Evolutionary conservation across 1,140 invertebrate species (phyloP), one percentile per base, ranked within the genome.

Genomic region (Rhynchophorus ferrugineus): DNA sequence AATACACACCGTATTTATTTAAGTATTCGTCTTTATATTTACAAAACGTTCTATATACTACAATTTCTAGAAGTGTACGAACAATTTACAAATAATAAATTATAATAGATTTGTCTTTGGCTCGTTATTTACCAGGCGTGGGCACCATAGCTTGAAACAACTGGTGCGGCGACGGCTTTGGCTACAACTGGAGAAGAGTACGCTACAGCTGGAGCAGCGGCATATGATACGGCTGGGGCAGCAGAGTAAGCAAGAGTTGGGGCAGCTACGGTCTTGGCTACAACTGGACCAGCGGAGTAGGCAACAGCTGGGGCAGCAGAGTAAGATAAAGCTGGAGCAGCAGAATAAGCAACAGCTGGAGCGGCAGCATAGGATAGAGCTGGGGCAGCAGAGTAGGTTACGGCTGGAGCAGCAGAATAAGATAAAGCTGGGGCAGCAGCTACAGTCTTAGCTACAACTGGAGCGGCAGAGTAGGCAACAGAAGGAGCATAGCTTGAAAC

Each of bases 171-270:
- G n/a, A n/a, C n/a, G n/a, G n/a, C n/a, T n/a, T n/a, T n/a, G n/a
- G n/a, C n/a, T n/a, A n/a, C n/a, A n/a, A 49, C 37, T 48, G 57
- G 72, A 69, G 53, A 65, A 66, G 67, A 68, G 17, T 75, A 74
- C 11, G 70, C 66, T 9, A 53, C 49, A 17, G 75, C 5, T 29
- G 24, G 24, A 29, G 24, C 24, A 29, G 24, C 24, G 11, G 24
- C 24, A 5, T 29, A 6, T 21, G 41, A 17, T 29, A 52, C 17
- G 3, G 29, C 74, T 48, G 73, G 73, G 55, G 66, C 50, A 21
- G n/a, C n/a, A n/a, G n/a, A n/a, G n/a, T n/a, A n/a, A n/a, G n/a
- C n/a, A n/a, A n/a, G n/a, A n/a, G n/a, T n/a, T n/a, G n/a, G n/a
- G n/a, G 39, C 29, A 18, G 24, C 9, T 54, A 73, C 76, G 51